A percentile compares a stretch with the other conserved stretches of the same genome.
These are phyloP conservation scores for Phaedon cochleariae DNA, from an alignment of 2,888 invertebrate genomes.

Conservation along the genomic window DNA sequence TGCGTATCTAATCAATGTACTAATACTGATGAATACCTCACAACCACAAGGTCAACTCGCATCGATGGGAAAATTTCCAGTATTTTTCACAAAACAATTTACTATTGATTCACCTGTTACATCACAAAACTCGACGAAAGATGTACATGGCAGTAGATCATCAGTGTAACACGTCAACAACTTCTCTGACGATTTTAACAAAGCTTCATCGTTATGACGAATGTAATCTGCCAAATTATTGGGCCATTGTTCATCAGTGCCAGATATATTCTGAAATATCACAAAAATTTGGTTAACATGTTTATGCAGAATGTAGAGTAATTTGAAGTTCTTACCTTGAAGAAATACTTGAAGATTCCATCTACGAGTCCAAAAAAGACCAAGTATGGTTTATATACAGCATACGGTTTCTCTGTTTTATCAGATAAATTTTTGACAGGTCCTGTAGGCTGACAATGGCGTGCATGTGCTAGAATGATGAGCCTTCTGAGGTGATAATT, in stretches of 20 bases:
- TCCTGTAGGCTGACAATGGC: slow-evolving; percentile 73
- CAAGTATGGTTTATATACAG: slow-evolving; percentile 85
- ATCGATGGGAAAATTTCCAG: too few species aligned
- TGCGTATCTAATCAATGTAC: too few species aligned
- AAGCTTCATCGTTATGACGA: slow-evolving; percentile 90
- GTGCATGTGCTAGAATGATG: slow-evolving; percentile 79
- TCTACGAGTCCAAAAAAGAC: slow-evolving; percentile 88
- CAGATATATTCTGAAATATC: slow-evolving; percentile 70
- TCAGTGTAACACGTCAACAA: slow-evolving; percentile 85
- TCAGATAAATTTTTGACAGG: slow-evolving; percentile 66
- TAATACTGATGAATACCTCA: too few species aligned
- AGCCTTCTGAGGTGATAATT: slow-evolving; percentile 79
- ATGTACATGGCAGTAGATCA: slow-evolving; percentile 88
- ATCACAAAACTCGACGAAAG: slow-evolving; percentile 93
- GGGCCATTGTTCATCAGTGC: slow-evolving; percentile 88
- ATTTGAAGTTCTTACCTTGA: slow-evolving; percentile 72
- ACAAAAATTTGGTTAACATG: not conserved
- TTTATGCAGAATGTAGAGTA: not conserved
- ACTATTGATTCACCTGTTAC: slow-evolving; percentile 82
- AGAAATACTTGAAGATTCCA: slow-evolving; percentile 83
- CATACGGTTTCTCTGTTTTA: slow-evolving; percentile 71
- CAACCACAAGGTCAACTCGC: too few species aligned
- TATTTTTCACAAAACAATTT: too few species aligned
- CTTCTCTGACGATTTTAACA: slow-evolving; percentile 87
- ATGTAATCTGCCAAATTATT: slow-evolving; percentile 90